Evolutionary conservation across 2,113 vertebrate species (phyloP).

Genomic region (Chascanopsetta lugubris): DNA sequence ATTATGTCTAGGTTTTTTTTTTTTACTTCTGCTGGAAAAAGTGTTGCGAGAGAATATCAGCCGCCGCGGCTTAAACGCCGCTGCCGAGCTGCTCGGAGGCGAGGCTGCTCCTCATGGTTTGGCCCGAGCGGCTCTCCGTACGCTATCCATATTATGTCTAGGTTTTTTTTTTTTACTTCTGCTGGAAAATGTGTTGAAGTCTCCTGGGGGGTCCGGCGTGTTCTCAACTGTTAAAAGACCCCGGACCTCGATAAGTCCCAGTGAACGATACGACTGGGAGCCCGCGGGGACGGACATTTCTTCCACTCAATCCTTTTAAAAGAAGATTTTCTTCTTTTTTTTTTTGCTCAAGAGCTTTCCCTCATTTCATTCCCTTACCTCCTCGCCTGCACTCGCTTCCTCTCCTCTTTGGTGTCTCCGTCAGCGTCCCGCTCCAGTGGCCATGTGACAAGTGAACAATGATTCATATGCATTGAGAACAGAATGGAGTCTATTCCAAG

Average conservation of each 20-base stretch:
- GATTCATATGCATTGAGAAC: conserved; percentile 56
- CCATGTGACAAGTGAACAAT: conserved; percentile 63
- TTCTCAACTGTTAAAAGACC: conserved; percentile 57
- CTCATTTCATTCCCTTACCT: conserved; percentile 43
- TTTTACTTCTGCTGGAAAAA: conserved; percentile 42
- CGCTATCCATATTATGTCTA: conserved; percentile 53
- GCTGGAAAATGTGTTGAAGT: conserved; percentile 32
- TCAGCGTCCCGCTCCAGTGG: conserved; percentile 48
- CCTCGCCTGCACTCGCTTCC: conserved; percentile 33
- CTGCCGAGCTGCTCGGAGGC: conserved; percentile 36
- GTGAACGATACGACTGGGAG: conserved; percentile 17
- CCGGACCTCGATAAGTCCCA: conserved; percentile 42
- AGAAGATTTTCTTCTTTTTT: conserved; percentile 30
- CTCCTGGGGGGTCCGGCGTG: conserved; percentile 34
- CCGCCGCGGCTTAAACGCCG: conserved; percentile 26
- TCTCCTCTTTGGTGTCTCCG: conserved; percentile 47
- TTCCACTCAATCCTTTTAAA: conserved; percentile 47
- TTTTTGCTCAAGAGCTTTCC: conserved; percentile 56
- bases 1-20: conserved; percentile 56
- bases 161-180: conserved; percentile 52
- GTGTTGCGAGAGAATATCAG: conserved; percentile 5
- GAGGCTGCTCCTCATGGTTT: conserved; percentile 33
- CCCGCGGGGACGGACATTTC: conserved; percentile 52
- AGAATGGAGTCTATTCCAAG: conserved; percentile 44
- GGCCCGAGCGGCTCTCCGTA: conserved; percentile 14